These are phyloP conservation scores for Pseudochirops cupreus DNA, from an alignment of 2,797 vertebrate genomes.

Conservation along the genomic window DNA sequence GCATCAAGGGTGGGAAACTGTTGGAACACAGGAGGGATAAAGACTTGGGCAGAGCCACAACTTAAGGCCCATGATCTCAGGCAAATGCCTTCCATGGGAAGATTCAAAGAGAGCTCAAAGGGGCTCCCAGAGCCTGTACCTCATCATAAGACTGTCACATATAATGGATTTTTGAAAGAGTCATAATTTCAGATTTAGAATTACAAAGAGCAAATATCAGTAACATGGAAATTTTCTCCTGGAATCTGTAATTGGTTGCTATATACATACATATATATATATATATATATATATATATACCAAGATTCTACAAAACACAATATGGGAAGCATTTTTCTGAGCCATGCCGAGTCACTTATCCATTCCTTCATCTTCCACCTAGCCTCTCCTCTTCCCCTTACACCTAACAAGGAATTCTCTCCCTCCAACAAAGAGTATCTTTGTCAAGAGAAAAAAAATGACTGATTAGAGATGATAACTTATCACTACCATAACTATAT, in stretches of 20 bases:
- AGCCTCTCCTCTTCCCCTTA: background rate
- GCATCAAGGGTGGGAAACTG: no score
- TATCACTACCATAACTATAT: background rate
- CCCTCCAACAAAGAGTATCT: background rate
- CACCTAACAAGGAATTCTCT: no score
- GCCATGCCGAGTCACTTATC: background rate
- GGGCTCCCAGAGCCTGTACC: no score
- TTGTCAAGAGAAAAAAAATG: background rate
- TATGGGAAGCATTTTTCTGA: background rate
- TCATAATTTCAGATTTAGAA: background rate
- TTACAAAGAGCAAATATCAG: background rate
- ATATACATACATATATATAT: no score
- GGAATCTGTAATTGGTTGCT: background rate
- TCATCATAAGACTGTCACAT: background rate
- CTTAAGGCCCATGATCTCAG: no score
- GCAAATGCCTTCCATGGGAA: no score
- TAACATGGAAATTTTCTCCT: background rate
- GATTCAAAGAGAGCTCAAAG: no score
- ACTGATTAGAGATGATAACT: background rate
- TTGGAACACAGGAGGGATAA: no score
- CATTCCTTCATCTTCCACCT: background rate
- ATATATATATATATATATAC: no score
- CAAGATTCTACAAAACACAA: background rate
- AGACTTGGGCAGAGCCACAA: no score
- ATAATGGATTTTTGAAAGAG: background rate